Conservation (phyloP, 1,140 invertebrate genomes). For the Lordiphosa collinella region DNA sequence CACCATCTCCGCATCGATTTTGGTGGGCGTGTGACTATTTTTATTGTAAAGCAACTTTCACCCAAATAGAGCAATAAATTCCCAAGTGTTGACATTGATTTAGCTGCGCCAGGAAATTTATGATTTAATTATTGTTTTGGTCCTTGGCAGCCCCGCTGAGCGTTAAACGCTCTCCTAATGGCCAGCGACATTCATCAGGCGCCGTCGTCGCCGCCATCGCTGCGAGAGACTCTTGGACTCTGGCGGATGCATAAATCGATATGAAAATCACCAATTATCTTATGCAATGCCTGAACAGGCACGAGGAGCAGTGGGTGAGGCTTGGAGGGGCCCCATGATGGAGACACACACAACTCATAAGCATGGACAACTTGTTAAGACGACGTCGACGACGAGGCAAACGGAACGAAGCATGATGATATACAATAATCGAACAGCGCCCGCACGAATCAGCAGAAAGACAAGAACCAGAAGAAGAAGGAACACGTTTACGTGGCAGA, state of each 20-base stretch:
- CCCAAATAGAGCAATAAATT: conserved; percentile 75
- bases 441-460: conserved; percentile 17
- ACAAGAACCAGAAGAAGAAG: conserved; percentile 47
- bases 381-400: conserved; percentile 1
- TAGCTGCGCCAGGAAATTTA: conserved; percentile 47
- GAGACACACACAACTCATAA: conserved; percentile 44
- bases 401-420: conserved; percentile 55
- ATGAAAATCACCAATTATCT: conserved; percentile 78
- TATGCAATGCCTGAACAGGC: conserved; percentile 51
- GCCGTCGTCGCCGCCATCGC: not conserved
- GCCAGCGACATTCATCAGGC: conserved; percentile 36
- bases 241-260: conserved; percentile 75
- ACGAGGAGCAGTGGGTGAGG: not conserved
- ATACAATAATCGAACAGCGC: conserved; percentile 69
- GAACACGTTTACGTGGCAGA: conserved; percentile 21
- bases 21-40: conserved; percentile 64
- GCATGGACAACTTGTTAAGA: conserved; percentile 63
- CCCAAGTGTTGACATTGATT: conserved; percentile 53
- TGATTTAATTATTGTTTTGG: conserved; percentile 75
- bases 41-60: conserved; percentile 55
- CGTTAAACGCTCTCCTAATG: conserved; percentile 47
- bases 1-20: not conserved
- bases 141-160: conserved; percentile 34
- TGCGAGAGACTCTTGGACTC: not conserved
- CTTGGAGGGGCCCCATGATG: conserved; percentile 5